Conservation (phyloP, 92 coral and sea anemone genomes). For the Paramuricea clavata region DNA sequence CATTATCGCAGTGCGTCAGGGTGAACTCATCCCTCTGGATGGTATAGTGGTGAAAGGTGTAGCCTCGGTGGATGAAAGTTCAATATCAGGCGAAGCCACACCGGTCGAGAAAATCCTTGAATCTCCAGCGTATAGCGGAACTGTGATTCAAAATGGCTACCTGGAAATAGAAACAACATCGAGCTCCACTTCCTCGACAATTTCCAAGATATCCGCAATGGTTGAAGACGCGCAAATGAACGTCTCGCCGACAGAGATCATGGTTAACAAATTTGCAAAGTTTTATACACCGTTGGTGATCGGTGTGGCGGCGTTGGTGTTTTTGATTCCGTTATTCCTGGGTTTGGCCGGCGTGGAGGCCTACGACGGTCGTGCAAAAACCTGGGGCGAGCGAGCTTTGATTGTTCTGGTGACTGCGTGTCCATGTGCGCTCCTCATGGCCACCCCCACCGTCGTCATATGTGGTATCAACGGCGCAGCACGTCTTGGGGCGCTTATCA, state of each 20-base stretch:
- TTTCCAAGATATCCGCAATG: constrained; percentile 74
- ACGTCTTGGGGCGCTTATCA: constrained; percentile 89
- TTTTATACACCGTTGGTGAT: constrained; percentile 91
- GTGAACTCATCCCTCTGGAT: constrained; percentile 95
- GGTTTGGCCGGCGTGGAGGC: constrained; percentile 96
- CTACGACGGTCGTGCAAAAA: constrained; percentile 73
- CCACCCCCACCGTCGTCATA: constrained; percentile 98
- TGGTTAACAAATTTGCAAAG: constrained; percentile 95
- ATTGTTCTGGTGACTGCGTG: constrained; percentile 94
- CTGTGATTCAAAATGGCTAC: constrained; percentile 97
- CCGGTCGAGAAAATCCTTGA: constrained; percentile 90
- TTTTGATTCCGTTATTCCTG: constrained; percentile 84
- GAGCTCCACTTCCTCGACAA: constrained; percentile 88
- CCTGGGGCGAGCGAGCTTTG: constrained; percentile 90
- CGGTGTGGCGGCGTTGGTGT: constrained; percentile 77
- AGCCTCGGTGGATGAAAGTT: constrained; percentile 97
- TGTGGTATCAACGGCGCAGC: constrained; percentile 97
- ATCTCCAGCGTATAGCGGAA: constrained; percentile 87
- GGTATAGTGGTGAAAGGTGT: constrained; percentile 92
- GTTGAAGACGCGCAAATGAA: constrained; percentile 94
- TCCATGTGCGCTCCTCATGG: constrained; percentile 99
- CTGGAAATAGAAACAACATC: constrained; percentile 92
- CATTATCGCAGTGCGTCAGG: constrained; percentile 90
- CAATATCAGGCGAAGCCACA: constrained; percentile 92
- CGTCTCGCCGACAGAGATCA: constrained; percentile 81